A percentile compares a stretch with the other conserved stretches of the same genome.
phyloP scores from a whole-genome alignment of 2,113 vertebrate genomes.

The Phrynosoma platyrhinos region DNA sequence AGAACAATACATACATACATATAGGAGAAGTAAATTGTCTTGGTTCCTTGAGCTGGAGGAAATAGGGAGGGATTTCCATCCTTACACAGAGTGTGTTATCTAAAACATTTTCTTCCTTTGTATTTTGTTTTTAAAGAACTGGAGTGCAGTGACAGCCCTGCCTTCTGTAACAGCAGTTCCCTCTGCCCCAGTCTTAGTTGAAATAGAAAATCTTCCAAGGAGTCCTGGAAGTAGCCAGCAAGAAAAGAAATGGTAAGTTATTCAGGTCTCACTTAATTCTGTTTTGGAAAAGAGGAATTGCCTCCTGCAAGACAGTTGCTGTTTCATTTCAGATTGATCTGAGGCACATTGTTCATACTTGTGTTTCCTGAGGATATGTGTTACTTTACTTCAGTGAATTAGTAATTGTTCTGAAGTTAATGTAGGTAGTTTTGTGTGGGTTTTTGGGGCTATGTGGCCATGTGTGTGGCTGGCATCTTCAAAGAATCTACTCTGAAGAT shows the following conservation, averaged over 20 bases:
- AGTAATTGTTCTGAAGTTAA: not conserved
- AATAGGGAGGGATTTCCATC: not conserved
- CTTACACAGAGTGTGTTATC: not conserved
- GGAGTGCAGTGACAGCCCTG: slow-evolving; percentile 69
- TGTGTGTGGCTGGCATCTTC: too few relatives aligned
- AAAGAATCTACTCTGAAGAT: too few relatives aligned
- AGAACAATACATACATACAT: not conserved
- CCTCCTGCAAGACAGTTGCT: slow-evolving; percentile 13
- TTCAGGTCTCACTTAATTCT: slow-evolving; percentile 7
- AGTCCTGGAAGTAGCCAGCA: slow-evolving; percentile 83
- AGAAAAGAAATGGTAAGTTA: slow-evolving; percentile 88
- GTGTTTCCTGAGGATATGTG: not conserved
- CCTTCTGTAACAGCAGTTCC: slow-evolving; percentile 69
- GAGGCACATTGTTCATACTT: slow-evolving; percentile 62
- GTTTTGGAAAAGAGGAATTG: slow-evolving; percentile 52
- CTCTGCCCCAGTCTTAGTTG: slow-evolving; percentile 81
- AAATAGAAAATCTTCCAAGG: slow-evolving; percentile 87
- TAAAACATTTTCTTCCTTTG: slow-evolving; percentile 53
- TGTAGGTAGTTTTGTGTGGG: not conserved
- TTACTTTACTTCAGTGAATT: too few relatives aligned
- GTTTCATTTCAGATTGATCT: slow-evolving; percentile 38
- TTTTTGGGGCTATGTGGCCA: too few relatives aligned
- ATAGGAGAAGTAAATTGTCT: not conserved
- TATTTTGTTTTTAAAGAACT: slow-evolving; percentile 76
- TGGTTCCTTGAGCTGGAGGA: not conserved